These are phyloP conservation scores for Poecilia velifera DNA, from an alignment of 2,797 vertebrate species.

Conservation along the genomic window DNA sequence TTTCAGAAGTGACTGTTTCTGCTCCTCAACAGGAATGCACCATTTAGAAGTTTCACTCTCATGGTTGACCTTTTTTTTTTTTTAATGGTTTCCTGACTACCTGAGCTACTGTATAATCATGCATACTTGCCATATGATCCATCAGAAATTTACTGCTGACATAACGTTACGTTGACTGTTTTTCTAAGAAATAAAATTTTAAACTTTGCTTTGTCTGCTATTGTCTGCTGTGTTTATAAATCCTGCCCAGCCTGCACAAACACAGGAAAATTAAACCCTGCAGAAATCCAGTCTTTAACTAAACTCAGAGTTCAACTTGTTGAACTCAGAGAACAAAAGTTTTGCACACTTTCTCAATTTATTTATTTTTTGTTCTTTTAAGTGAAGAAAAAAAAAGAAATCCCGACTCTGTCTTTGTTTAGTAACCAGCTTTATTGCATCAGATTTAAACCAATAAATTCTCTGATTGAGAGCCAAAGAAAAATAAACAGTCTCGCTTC, in stretches of 20 bases:
- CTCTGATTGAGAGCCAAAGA: constrained; percentile 63
- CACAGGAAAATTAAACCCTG: constrained; percentile 41
- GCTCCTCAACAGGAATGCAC: constrained; percentile 37
- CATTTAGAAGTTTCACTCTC: constrained; percentile 44
- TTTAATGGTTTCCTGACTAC: constrained; percentile 68
- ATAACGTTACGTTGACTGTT: constrained; percentile 40
- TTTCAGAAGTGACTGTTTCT: constrained; percentile 41
- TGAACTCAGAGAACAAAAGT: constrained; percentile 65
- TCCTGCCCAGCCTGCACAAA: constrained; percentile 62
- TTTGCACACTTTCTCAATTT: constrained; percentile 71
- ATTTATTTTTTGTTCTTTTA: constrained; percentile 66
- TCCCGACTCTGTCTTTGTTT: constrained; percentile 58
- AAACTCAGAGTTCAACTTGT: constrained; percentile 15
- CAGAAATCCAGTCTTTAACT: constrained; percentile 64
- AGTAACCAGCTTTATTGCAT: constrained; percentile 51
- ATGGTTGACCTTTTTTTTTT: constrained; percentile 50
- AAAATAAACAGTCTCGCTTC: constrained; percentile 53
- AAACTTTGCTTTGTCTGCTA: constrained; percentile 66
- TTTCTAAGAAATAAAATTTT: constrained; percentile 78
- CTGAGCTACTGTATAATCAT: constrained; percentile 72
- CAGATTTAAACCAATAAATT: constrained; percentile 66
- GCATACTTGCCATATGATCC: constrained; percentile 52
- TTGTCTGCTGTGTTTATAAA: constrained; percentile 67
- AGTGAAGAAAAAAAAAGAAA: constrained; percentile 27
- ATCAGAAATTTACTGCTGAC: constrained; percentile 48